These are phyloP conservation scores for Zosterops japonicus DNA, from an alignment of 2,113 vertebrate species.

Conservation along the genomic window DNA sequence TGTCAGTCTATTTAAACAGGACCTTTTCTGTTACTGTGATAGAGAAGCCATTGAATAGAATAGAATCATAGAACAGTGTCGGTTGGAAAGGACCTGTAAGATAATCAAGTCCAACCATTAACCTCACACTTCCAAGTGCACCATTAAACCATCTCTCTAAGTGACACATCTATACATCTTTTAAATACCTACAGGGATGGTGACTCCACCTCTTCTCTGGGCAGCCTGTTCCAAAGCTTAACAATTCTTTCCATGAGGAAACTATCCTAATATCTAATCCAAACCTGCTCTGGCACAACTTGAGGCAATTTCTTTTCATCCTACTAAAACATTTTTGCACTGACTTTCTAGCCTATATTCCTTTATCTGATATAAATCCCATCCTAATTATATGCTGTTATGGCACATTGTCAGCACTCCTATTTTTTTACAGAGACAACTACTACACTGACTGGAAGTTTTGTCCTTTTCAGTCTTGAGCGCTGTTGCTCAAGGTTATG, in stretches of 20 bases:
- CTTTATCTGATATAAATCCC: background rate
- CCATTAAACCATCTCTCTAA: background rate
- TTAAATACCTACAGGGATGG: background rate
- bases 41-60: background rate
- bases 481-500: background rate
- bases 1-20: background rate
- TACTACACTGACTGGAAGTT: background rate
- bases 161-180: rapidly evolving
- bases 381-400: background rate
- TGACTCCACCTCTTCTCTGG: background rate
- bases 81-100: background rate
- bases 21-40: background rate
- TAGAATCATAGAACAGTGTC: background rate
- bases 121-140: background rate
- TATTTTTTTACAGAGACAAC: background rate
- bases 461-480: background rate
- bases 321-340: background rate
- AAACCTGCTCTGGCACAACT: background rate
- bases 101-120: background rate
- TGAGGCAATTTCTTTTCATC: background rate
- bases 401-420: rapidly evolving
- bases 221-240: background rate
- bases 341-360: background rate
- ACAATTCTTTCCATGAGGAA: background rate
- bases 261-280: background rate